Percentiles rank a stretch among this genome's conserved stretches.
Conservation (phyloP, 2,113 vertebrate species). For the Stercorarius parasiticus region DNA sequence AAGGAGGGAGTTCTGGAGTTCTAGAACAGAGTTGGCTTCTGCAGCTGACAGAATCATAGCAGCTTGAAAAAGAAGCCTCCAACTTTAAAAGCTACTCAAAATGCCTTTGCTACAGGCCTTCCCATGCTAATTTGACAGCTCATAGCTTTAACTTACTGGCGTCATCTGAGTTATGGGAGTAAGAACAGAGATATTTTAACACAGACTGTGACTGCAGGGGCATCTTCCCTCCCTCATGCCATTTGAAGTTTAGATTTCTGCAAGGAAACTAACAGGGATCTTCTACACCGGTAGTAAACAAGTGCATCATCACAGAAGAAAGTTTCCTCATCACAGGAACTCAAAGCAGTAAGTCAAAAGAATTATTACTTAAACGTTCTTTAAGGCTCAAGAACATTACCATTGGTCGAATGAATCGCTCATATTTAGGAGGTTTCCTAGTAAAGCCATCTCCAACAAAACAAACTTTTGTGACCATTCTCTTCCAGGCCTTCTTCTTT, state of each 20-base stretch:
- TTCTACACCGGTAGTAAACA: background rate
- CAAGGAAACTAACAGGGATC: background rate
- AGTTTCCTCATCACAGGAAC: background rate
- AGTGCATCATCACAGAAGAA: background rate
- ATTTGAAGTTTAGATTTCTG: background rate
- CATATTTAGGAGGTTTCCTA: slow-evolving; percentile 96
- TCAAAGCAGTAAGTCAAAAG: background rate
- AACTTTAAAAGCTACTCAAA: background rate
- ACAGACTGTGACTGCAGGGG: background rate
- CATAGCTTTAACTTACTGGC: background rate
- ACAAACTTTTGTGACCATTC: slow-evolving; percentile 98
- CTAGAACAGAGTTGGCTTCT: background rate
- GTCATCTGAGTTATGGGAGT: background rate
- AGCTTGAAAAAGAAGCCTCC: background rate
- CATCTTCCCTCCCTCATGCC: background rate
- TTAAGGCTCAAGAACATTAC: slow-evolving; percentile 70
- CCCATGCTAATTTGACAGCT: background rate
- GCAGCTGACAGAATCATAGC: background rate
- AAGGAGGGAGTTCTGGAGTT: background rate
- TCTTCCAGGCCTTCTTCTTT: slow-evolving; percentile 98
- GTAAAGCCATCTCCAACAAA: slow-evolving; percentile 98
- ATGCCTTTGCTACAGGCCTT: background rate
- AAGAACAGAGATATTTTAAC: background rate
- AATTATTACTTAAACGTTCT: background rate
- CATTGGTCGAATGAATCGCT: slow-evolving; percentile 98